Evolutionary conservation across 2,888 invertebrate genomes (phyloP).

Genomic region (Brenthis hecate): DNA sequence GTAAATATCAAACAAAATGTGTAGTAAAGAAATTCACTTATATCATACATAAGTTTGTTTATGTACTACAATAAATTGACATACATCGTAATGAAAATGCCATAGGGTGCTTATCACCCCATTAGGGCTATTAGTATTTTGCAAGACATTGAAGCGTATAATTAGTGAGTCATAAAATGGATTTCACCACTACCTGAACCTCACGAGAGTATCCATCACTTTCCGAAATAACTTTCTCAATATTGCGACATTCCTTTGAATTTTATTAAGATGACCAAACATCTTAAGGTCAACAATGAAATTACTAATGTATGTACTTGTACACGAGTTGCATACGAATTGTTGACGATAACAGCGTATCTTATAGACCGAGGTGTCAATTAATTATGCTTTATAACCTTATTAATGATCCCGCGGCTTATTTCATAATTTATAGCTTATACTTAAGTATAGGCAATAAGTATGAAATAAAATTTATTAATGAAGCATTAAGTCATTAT

Average conservation of each 20-base stretch:
- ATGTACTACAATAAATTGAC: background rate
- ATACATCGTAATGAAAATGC: background rate
- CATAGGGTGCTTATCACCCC: background rate
- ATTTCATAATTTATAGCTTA: too few species aligned
- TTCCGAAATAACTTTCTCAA: conserved; percentile 28
- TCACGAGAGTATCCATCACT: conserved; percentile 30
- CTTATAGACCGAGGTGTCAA: conserved; percentile 3
- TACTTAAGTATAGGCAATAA: too few species aligned
- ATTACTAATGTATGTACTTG: conserved; percentile 8
- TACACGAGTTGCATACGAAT: background rate
- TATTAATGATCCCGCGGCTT: background rate
- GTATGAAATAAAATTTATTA: too few species aligned
- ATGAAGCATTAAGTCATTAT: too few species aligned
- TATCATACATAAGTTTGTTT: too few species aligned
- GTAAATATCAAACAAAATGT: background rate
- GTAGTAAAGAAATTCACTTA: background rate
- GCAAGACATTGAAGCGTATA: background rate
- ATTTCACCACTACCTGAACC: conserved; percentile 16
- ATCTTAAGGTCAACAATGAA: conserved; percentile 15
- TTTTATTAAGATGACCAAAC: conserved; percentile 22
- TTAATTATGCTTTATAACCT: conserved; percentile 6
- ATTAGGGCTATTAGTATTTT: background rate
- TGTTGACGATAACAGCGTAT: background rate
- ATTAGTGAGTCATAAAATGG: background rate
- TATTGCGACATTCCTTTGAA: conserved; percentile 19